phyloP scores from a whole-genome alignment of 2,888 invertebrate genomes.

The Drosophila longiperda region DNA sequence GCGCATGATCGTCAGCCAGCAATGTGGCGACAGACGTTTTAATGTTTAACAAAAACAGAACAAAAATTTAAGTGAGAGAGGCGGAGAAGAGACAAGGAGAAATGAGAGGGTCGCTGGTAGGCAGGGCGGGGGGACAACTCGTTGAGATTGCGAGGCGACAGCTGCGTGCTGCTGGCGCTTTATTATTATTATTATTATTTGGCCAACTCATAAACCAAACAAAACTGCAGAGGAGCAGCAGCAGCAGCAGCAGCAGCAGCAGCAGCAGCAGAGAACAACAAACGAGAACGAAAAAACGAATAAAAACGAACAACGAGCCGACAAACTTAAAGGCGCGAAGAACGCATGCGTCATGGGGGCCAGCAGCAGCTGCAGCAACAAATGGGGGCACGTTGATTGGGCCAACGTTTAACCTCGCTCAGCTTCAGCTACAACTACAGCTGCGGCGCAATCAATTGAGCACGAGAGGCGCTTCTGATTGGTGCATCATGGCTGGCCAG shows the following conservation, averaged over 20 bases:
- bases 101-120: not conserved
- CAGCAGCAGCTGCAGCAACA: slow-evolving; percentile 42
- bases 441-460: slow-evolving; percentile 40
- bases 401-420: slow-evolving; percentile 72
- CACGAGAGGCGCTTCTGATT: slow-evolving; percentile 64
- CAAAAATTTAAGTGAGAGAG: not conserved
- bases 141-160: slow-evolving; percentile 64
- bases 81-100: not conserved
- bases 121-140: slow-evolving; percentile 34
- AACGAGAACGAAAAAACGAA: not conserved
- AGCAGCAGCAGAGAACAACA: not conserved
- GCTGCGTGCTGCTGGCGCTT: slow-evolving; percentile 63
- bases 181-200: slow-evolving; percentile 65
- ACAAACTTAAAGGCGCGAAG: slow-evolving; percentile 24
- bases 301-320: slow-evolving; percentile 6
- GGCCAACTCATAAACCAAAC: slow-evolving; percentile 77
- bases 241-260: slow-evolving; percentile 1
- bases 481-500: slow-evolving; percentile 32
- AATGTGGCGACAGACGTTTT: slow-evolving; percentile 74
- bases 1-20: slow-evolving; percentile 57
- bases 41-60: slow-evolving; percentile 33
- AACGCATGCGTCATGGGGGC: slow-evolving; percentile 72
- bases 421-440: slow-evolving; percentile 34
- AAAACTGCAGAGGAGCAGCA: slow-evolving; percentile 41
- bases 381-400: slow-evolving; percentile 79